Percentiles rank a stretch among this genome's conserved stretches.
Evolutionary conservation across 2,888 invertebrate genomes (phyloP).

Genomic region (Lepeophtheirus nordmannii): DNA sequence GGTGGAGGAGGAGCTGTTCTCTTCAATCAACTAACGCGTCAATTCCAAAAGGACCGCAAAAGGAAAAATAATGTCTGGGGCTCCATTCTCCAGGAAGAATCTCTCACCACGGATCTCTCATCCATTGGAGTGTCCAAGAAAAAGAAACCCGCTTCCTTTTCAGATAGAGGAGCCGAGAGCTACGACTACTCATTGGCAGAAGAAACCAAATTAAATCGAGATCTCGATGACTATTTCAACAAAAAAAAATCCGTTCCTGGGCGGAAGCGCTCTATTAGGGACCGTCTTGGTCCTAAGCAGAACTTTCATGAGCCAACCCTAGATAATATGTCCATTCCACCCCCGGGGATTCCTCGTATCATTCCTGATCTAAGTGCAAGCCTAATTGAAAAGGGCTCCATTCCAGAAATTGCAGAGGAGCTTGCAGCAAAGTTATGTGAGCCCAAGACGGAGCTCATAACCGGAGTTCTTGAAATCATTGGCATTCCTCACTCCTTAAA

Average conservation of each 20-base stretch:
- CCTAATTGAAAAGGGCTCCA: constrained; percentile 41
- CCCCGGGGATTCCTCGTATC: constrained; percentile 39
- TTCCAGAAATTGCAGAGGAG: constrained; percentile 45
- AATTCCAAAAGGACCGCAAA: constrained; percentile 30
- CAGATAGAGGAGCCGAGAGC: constrained; percentile 53
- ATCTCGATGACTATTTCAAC: constrained; percentile 44
- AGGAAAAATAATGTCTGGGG: constrained; percentile 66
- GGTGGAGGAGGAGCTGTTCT: background rate
- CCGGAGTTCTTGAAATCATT: constrained; percentile 49
- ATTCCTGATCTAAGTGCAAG: constrained; percentile 46
- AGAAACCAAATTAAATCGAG: constrained; percentile 33
- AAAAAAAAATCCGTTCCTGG: constrained; percentile 35
- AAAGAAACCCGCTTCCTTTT: constrained; percentile 38
- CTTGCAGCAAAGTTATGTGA: constrained; percentile 57
- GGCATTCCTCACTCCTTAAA: constrained; percentile 58
- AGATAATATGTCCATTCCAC: constrained; percentile 19
- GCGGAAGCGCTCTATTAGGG: constrained; percentile 27
- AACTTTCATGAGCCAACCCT: background rate
- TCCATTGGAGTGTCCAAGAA: constrained; percentile 56
- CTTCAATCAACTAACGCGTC: background rate
- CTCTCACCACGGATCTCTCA: constrained; percentile 58
- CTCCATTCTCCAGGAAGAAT: constrained; percentile 54
- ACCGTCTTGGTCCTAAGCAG: background rate
- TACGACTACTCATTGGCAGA: constrained; percentile 46
- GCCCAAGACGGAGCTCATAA: constrained; percentile 53